Percentiles rank a stretch among this genome's conserved stretches.
These are phyloP conservation scores for Copsychus sechellarum DNA, from an alignment of 2,113 vertebrate species.

Conservation along the genomic window DNA sequence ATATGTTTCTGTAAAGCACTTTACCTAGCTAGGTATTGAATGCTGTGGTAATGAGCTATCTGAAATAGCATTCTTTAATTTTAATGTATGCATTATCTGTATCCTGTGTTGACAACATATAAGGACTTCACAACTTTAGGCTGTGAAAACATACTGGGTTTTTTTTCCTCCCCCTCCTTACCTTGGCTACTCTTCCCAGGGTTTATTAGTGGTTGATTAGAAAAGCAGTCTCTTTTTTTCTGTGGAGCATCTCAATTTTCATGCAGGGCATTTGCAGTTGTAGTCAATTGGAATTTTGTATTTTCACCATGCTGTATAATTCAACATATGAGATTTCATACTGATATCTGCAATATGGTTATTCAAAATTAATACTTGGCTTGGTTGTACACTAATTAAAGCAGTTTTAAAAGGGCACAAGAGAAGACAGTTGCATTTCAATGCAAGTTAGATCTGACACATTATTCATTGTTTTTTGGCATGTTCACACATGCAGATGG, in stretches of 20 bases:
- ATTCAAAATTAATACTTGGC: not conserved
- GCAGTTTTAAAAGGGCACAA: not conserved
- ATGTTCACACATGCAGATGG: not conserved
- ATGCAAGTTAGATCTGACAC: not conserved
- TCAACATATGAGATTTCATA: not conserved
- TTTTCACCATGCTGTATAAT: not conserved
- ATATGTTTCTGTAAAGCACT: not conserved
- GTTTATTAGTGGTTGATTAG: not conserved
- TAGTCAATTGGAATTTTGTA: not conserved
- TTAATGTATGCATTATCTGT: not conserved
- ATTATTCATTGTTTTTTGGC: not conserved
- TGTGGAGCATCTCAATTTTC: not conserved
- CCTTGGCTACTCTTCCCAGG: not conserved
- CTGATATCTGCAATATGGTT: not conserved
- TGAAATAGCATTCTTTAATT: not conserved
- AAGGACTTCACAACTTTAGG: not conserved
- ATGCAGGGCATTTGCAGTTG: not conserved
- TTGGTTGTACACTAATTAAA: not conserved
- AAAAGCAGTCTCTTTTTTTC: not conserved
- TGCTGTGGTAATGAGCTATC: not conserved
- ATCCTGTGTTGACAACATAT: not conserved
- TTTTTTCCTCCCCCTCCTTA: rapidly evolving
- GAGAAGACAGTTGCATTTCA: not conserved
- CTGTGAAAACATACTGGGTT: not conserved
- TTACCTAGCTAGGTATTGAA: not conserved